Percentiles rank a stretch among this genome's conserved stretches.
Conservation (phyloP, 2,888 invertebrate genomes). For the Orthosia gothica region DNA sequence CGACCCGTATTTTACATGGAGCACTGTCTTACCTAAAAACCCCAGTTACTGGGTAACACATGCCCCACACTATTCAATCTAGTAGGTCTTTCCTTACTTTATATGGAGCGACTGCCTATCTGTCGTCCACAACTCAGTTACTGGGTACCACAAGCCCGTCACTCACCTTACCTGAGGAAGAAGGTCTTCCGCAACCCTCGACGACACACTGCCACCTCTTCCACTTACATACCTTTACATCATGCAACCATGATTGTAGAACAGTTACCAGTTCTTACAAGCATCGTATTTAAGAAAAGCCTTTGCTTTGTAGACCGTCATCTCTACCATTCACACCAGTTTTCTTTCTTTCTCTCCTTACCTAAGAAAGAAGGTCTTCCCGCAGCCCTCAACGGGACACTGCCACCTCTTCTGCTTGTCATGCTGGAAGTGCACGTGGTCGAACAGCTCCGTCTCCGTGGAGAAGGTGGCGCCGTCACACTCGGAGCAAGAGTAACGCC, state of each 20-base stretch:
- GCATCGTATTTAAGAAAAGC: too few relatives aligned
- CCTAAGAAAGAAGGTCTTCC: conserved; percentile 82
- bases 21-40: not conserved
- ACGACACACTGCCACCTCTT: too few relatives aligned
- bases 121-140: not conserved
- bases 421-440: conserved; percentile 89
- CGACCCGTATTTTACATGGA: too few relatives aligned
- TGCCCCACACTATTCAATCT: too few relatives aligned
- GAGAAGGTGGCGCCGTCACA: conserved; percentile 77
- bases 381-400: conserved; percentile 84
- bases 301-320: too few relatives aligned
- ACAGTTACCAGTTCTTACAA: not conserved
- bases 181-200: conserved; percentile 78
- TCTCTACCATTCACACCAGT: too few relatives aligned
- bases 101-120: too few relatives aligned
- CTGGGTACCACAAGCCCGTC: not conserved
- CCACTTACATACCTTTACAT: too few relatives aligned
- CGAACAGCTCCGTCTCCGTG: conserved; percentile 88
- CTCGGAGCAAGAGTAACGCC: conserved; percentile 79
- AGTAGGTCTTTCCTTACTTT: too few relatives aligned
- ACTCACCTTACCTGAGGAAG: not conserved
- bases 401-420: conserved; percentile 86
- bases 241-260: too few relatives aligned
- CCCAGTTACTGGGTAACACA: not conserved
- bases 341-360: not conserved